Conservation (phyloP, 2,888 invertebrate species). For the Dusona sp. region DNA sequence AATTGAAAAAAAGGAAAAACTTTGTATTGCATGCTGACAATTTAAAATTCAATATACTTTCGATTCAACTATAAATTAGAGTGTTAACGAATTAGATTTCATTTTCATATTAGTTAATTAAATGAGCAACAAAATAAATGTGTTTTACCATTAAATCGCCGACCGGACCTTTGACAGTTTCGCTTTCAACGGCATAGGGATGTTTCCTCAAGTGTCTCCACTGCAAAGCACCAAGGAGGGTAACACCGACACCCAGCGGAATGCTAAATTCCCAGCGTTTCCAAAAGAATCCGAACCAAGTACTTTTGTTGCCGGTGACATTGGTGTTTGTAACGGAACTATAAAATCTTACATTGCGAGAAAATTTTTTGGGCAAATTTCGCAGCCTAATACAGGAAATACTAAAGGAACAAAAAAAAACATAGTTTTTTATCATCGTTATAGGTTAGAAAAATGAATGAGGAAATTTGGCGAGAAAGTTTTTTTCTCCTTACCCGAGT, state of each 20-base stretch:
- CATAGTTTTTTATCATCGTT: background rate
- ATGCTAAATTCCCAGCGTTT: slow-evolving; percentile 75
- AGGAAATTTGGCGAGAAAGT: slow-evolving; percentile 14
- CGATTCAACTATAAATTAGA: background rate
- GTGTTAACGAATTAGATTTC: background rate
- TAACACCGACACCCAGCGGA: slow-evolving; percentile 78
- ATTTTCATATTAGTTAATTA: background rate
- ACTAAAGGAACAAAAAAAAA: slow-evolving; percentile 23
- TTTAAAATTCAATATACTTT: background rate
- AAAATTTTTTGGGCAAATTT: slow-evolving; percentile 46
- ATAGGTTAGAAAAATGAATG: slow-evolving; percentile 15
- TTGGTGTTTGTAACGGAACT: slow-evolving; percentile 66
- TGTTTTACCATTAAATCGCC: slow-evolving; percentile 74
- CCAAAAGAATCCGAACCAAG: slow-evolving; percentile 72
- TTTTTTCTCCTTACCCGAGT: slow-evolving; percentile 50
- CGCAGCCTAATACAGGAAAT: slow-evolving; percentile 33
- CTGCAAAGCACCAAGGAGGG: slow-evolving; percentile 77
- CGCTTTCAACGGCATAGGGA: slow-evolving; percentile 72
- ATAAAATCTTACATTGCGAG: slow-evolving; percentile 47
- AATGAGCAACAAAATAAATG: background rate
- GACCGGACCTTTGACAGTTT: slow-evolving; percentile 70
- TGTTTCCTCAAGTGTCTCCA: slow-evolving; percentile 77
- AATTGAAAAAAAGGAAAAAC: no score
- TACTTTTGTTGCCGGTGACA: slow-evolving; percentile 54
- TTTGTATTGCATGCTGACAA: no score